Evolutionary conservation across 2,888 invertebrate genomes (phyloP).

Genomic region (Amphipoea oculea): DNA sequence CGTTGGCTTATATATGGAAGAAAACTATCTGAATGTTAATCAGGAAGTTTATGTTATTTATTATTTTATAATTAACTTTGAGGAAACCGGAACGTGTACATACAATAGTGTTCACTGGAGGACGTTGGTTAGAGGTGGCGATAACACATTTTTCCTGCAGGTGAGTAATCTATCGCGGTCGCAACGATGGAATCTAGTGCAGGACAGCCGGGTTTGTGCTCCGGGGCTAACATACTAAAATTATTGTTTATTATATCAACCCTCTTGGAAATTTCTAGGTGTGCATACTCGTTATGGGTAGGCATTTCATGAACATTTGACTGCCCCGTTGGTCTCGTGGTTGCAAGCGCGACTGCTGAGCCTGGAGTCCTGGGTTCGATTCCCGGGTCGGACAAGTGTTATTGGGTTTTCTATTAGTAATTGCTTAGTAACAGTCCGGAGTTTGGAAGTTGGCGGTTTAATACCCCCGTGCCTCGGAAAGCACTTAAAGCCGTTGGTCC

Average conservation of each 20-base stretch:
- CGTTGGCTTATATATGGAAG: too few species aligned
- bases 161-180: constrained; percentile 17
- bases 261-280: too few species aligned
- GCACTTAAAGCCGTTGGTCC: not conserved
- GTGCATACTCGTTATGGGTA: not conserved
- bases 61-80: constrained; percentile 14
- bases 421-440: not conserved
- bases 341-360: not conserved
- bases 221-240: not conserved
- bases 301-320: not conserved
- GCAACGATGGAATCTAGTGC: too few species aligned
- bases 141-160: constrained; percentile 47
- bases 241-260: not conserved
- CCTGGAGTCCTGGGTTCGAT: not conserved
- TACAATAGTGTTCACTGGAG: constrained; percentile 3
- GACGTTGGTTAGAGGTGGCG: constrained; percentile 18
- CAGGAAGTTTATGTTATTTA: constrained; percentile 24
- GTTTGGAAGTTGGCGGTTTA: not conserved
- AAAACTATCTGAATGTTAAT: not conserved
- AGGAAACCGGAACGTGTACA: constrained; percentile 35
- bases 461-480: too few species aligned
- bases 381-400: not conserved
- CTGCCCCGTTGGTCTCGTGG: too few species aligned
- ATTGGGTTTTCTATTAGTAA: not conserved
- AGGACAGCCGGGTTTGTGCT: not conserved